Conservation (phyloP, 2,113 vertebrate species). For the Hirundichthys speculiger region DNA sequence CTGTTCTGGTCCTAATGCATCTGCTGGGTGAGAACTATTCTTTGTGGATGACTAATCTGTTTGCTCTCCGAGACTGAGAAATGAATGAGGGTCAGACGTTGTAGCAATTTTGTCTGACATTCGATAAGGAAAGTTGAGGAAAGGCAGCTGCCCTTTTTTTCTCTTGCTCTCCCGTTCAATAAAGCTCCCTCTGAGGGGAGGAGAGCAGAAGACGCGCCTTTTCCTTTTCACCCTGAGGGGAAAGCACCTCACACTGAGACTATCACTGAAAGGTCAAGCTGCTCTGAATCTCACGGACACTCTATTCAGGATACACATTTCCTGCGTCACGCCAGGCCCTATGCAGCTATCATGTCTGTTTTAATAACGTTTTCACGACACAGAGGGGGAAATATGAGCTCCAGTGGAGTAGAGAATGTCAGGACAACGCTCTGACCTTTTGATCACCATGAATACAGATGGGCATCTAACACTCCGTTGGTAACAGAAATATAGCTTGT, state of each 20-base stretch:
- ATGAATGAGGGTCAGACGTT: constrained; percentile 33
- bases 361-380: constrained; percentile 60
- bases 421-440: constrained; percentile 72
- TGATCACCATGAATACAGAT: constrained; percentile 68
- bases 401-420: constrained; percentile 71
- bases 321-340: constrained; percentile 13
- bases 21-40: constrained; percentile 46
- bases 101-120: constrained; percentile 51
- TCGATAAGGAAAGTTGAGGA: constrained; percentile 49
- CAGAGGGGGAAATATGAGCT: constrained; percentile 23
- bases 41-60: constrained; percentile 16
- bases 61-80: constrained; percentile 38
- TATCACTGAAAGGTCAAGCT: constrained; percentile 73
- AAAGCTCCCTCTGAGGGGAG: constrained; percentile 59
- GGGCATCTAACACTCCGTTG: constrained; percentile 51
- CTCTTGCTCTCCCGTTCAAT: constrained; percentile 37
- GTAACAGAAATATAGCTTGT: constrained; percentile 48
- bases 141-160: constrained; percentile 37
- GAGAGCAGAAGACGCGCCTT: constrained; percentile 53
- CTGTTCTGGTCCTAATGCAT: constrained; percentile 33
- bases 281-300: constrained; percentile 65
- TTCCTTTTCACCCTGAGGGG: constrained; percentile 62
- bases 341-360: constrained; percentile 56
- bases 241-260: constrained; percentile 70
- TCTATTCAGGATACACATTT: constrained; percentile 53